phyloP scores from a whole-genome alignment of 2,888 invertebrate species.

The Beris morrisii region DNA sequence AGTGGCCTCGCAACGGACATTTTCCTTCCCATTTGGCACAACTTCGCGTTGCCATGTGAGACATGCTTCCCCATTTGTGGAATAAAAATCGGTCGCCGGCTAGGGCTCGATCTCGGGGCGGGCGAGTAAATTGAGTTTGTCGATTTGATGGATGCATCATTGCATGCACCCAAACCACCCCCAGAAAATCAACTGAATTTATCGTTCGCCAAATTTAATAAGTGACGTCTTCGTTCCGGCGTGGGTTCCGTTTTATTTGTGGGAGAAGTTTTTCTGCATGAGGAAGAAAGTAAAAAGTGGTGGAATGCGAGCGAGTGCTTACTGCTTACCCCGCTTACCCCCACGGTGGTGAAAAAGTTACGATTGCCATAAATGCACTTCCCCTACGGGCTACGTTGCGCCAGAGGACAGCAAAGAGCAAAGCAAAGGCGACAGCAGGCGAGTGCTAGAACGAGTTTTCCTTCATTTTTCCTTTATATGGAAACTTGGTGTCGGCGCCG shows the following conservation, averaged over 20 bases:
- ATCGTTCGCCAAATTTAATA: too few species aligned
- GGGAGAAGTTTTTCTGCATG: not conserved
- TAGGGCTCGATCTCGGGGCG: too few species aligned
- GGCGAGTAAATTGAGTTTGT: too few species aligned
- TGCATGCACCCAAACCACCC: constrained; percentile 1
- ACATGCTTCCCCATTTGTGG: not conserved
- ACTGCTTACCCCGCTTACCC: too few species aligned
- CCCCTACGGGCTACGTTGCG: constrained; percentile 1
- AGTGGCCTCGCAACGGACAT: not conserved
- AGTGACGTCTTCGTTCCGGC: too few species aligned
- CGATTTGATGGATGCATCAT: too few species aligned
- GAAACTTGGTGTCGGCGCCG: constrained; percentile 9
- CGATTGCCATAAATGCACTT: constrained; percentile 27
- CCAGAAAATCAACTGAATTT: not conserved
- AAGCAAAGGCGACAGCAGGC: not conserved
- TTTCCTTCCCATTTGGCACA: too few species aligned
- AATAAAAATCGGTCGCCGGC: too few species aligned
- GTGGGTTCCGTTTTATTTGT: too few species aligned
- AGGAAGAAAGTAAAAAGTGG: constrained; percentile 10
- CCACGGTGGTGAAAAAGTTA: constrained; percentile 1
- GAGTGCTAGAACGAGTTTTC: constrained; percentile 12
- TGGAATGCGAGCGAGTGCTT: too few species aligned
- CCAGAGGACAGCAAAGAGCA: constrained; percentile 9
- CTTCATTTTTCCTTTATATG: constrained; percentile 10
- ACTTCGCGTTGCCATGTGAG: constrained; percentile 8